Conservation (phyloP, 2,113 vertebrate species). For the Paradisaea rubra region DNA sequence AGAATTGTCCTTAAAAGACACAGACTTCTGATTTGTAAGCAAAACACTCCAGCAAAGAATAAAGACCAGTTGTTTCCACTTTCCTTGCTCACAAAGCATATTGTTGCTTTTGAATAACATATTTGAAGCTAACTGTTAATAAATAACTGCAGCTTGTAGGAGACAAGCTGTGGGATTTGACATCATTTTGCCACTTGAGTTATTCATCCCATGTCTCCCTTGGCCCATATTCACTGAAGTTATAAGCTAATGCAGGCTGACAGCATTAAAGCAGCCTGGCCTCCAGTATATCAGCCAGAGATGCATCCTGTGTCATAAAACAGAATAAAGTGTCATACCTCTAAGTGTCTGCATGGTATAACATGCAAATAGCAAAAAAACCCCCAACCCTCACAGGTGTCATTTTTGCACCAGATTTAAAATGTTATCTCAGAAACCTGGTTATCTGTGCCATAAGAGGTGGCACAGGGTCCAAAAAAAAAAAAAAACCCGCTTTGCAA, state of each 20-base stretch:
- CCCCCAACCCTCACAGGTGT: too few relatives aligned
- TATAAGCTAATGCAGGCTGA: background rate
- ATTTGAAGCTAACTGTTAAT: background rate
- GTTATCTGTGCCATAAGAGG: background rate
- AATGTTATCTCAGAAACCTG: background rate
- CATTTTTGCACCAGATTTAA: background rate
- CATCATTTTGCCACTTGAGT: background rate
- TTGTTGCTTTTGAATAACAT: background rate
- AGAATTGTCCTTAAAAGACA: background rate
- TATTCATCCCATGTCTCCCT: background rate
- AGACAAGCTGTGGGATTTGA: background rate
- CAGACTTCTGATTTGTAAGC: background rate
- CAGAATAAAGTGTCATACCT: background rate
- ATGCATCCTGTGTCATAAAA: background rate
- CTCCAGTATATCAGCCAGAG: background rate
- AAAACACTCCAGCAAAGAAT: background rate
- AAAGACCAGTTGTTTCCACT: background rate
- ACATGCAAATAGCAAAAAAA: background rate
- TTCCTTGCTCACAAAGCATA: background rate
- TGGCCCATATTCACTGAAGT: background rate
- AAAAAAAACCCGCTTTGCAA: background rate
- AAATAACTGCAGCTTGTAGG: background rate
- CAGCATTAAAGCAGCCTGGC: background rate
- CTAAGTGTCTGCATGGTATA: background rate
- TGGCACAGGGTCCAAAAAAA: background rate